Conservation (phyloP, 2,797 vertebrate species). For the Sebastes trivittatus region DNA sequence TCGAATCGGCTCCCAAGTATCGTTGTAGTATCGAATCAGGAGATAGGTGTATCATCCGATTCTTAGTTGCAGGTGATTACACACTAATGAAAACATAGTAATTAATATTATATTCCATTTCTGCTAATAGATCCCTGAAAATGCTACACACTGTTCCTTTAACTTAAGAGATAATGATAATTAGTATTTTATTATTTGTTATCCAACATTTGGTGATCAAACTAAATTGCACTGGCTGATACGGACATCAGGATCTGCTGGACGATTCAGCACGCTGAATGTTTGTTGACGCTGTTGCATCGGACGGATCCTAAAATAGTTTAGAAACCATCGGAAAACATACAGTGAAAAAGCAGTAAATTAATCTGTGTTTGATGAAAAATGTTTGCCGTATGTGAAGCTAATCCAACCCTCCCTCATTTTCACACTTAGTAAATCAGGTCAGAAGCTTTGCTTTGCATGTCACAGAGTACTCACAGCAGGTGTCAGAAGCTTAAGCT, state of each 20-base stretch:
- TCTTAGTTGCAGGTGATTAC: no score
- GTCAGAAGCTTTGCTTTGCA: slow-evolving; percentile 65
- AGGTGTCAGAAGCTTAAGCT: slow-evolving; percentile 69
- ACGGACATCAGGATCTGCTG: not conserved
- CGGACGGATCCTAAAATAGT: slow-evolving; percentile 24
- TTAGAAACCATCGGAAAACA: slow-evolving; percentile 1
- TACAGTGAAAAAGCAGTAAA: slow-evolving; percentile 30
- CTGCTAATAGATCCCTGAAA: no score
- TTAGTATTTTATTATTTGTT: not conserved
- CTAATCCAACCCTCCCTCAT: slow-evolving; percentile 51
- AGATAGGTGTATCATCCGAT: no score
- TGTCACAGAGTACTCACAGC: slow-evolving; percentile 66
- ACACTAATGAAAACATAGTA: no score
- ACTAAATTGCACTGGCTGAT: not conserved
- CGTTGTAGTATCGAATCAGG: no score
- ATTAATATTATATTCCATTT: no score
- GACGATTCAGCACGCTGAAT: not conserved
- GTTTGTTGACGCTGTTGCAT: slow-evolving; percentile 7
- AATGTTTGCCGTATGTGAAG: slow-evolving; percentile 21
- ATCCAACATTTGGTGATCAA: not conserved
- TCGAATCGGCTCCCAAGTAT: no score
- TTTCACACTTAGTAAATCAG: slow-evolving; percentile 67
- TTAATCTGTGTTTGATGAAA: slow-evolving; percentile 51
- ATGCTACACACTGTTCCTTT: not conserved
- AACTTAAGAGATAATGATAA: not conserved